Conservation (phyloP, 2,113 vertebrate species). For the Antigone vipio region DNA sequence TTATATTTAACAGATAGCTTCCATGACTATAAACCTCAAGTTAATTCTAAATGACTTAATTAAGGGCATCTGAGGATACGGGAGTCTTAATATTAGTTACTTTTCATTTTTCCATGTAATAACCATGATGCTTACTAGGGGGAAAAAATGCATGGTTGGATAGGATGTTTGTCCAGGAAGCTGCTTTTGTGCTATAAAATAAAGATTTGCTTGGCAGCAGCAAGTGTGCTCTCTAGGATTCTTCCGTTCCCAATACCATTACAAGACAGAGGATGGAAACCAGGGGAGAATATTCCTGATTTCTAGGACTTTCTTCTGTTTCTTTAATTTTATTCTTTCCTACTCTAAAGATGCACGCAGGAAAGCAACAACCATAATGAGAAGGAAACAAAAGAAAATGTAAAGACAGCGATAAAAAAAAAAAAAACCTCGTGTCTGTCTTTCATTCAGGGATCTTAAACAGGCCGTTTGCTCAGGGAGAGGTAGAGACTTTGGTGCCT, state of each 20-base stretch:
- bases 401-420: neutral
- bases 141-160: neutral
- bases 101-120: conserved; percentile 42
- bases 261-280: neutral
- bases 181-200: conserved; percentile 54
- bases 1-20: neutral
- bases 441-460: neutral
- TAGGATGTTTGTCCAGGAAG: conserved; percentile 41
- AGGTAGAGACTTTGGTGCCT: neutral
- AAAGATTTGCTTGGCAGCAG: conserved; percentile 47
- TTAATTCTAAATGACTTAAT: conserved; percentile 5
- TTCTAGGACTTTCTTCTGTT: neutral
- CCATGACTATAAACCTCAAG: neutral
- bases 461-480: neutral
- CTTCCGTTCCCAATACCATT: neutral
- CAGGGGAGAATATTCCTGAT: neutral
- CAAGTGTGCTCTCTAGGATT: conserved; percentile 18
- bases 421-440: neutral
- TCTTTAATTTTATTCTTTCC: neutral
- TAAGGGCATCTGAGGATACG: neutral
- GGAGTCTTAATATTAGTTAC: neutral
- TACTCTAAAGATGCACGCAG: neutral
- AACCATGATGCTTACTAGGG: neutral
- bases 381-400: neutral
- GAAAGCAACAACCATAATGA: neutral